Conservation (phyloP, 2,888 invertebrate species). For the Heliconius cydno region DNA sequence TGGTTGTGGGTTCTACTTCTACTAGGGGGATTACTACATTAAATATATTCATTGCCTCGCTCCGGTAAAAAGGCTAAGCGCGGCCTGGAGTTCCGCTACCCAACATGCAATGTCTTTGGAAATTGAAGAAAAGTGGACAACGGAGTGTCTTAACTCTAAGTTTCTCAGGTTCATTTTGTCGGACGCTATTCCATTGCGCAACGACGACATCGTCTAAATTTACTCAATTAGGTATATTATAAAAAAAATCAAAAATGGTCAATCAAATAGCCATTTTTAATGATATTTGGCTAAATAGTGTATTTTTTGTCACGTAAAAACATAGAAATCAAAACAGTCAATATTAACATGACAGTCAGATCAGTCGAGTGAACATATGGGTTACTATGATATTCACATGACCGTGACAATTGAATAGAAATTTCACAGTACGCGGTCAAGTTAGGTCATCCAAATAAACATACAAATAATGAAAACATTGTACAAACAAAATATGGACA, state of each 20-base stretch:
- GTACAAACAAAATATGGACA: not conserved
- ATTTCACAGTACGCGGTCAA: conserved; percentile 11
- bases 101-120: too few relatives aligned
- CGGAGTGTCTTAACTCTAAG: too few relatives aligned
- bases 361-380: conserved; percentile 11
- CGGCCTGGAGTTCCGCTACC: too few relatives aligned
- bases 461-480: not conserved
- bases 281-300: not conserved
- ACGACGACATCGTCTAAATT: too few relatives aligned
- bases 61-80: too few relatives aligned
- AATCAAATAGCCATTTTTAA: not conserved
- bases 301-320: not conserved
- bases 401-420: conserved; percentile 17
- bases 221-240: too few relatives aligned
- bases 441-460: not conserved
- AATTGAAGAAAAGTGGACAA: too few relatives aligned
- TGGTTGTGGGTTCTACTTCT: too few relatives aligned
- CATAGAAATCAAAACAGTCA: conserved; percentile 5
- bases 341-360: conserved; percentile 13
- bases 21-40: too few relatives aligned
- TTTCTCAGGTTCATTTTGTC: too few relatives aligned
- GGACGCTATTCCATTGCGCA: too few relatives aligned
- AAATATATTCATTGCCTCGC: too few relatives aligned
- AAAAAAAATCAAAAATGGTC: not conserved
- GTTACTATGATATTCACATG: conserved; percentile 26